Conservation (phyloP, 2,888 invertebrate species). For the Zelleria hepariella region DNA sequence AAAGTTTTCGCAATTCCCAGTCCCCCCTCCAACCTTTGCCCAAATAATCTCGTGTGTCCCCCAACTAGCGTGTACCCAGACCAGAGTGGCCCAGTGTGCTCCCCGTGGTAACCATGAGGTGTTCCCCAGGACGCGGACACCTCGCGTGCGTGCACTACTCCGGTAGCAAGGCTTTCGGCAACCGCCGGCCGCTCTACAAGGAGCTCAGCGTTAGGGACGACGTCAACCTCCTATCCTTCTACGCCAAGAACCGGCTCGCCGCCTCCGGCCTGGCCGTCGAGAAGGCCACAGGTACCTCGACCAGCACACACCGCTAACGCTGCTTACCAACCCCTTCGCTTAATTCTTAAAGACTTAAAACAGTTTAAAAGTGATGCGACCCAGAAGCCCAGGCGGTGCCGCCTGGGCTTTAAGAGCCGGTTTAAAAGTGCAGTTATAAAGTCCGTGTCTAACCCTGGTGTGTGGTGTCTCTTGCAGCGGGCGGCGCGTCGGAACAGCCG, state of each 20-base stretch:
- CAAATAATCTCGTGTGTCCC: slow-evolving; percentile 1
- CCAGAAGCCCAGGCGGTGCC: slow-evolving; percentile 27
- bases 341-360: slow-evolving; percentile 40
- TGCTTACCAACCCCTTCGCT: slow-evolving; percentile 53
- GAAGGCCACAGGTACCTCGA: slow-evolving; percentile 63
- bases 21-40: neutral
- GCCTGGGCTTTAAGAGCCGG: slow-evolving; percentile 26
- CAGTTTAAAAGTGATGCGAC: slow-evolving; percentile 27
- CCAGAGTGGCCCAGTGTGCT: slow-evolving; percentile 36
- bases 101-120: slow-evolving; percentile 57
- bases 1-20: neutral
- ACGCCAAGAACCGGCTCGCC: slow-evolving; percentile 84
- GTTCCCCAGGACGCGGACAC: slow-evolving; percentile 82
- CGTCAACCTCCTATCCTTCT: slow-evolving; percentile 89
- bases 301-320: slow-evolving; percentile 48
- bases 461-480: slow-evolving; percentile 73
- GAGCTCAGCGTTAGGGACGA: slow-evolving; percentile 86
- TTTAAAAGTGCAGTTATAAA: slow-evolving; percentile 38
- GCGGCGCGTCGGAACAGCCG: slow-evolving; percentile 68
- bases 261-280: slow-evolving; percentile 69
- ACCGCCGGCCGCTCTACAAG: slow-evolving; percentile 80
- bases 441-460: slow-evolving; percentile 67
- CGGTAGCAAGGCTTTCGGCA: slow-evolving; percentile 83
- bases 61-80: slow-evolving; percentile 45
- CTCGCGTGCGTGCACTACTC: slow-evolving; percentile 88